Percentiles rank a stretch among this genome's conserved stretches.
These are phyloP conservation scores for Blastobasis lacticolella DNA, from an alignment of 2,888 invertebrate genomes.

Conservation along the genomic window DNA sequence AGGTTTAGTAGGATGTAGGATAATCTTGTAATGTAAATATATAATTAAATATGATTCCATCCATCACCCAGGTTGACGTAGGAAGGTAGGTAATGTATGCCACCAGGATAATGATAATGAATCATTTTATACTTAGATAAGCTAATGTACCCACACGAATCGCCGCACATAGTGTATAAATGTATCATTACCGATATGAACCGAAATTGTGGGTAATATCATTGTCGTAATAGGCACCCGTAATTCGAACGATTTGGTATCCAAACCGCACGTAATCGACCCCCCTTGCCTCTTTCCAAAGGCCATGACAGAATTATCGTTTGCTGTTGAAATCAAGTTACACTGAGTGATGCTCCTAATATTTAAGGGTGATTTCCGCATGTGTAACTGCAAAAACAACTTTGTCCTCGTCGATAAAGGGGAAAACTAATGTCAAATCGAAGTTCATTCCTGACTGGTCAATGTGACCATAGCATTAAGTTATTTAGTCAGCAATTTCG, in stretches of 20 bases:
- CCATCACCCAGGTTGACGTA: no score
- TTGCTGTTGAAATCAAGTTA: neutral
- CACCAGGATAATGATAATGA: no score
- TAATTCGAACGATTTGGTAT: slow-evolving; percentile 49
- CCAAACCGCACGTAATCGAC: slow-evolving; percentile 26
- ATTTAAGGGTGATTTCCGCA: no score
- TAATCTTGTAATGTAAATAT: no score
- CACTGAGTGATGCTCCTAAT: no score
- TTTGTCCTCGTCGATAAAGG: slow-evolving; percentile 5
- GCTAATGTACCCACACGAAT: no score
- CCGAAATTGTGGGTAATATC: slow-evolving; percentile 54
- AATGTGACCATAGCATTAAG: slow-evolving; percentile 39
- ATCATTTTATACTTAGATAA: no score
- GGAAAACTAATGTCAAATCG: slow-evolving; percentile 27
- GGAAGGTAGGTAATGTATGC: no score
- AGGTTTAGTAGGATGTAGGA: no score
- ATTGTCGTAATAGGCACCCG: slow-evolving; percentile 49
- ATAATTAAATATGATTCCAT: no score
- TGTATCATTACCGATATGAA: slow-evolving; percentile 47
- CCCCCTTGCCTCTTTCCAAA: slow-evolving; percentile 23
- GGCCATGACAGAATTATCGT: slow-evolving; percentile 18
- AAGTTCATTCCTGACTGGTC: slow-evolving; percentile 26
- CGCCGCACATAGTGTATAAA: slow-evolving; percentile 13
- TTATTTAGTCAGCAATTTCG: slow-evolving; percentile 57
- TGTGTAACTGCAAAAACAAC: no score